Base-by-base conservation (phyloP, 2,888 invertebrate species). In the Ditylenchus weischeri region DNA sequence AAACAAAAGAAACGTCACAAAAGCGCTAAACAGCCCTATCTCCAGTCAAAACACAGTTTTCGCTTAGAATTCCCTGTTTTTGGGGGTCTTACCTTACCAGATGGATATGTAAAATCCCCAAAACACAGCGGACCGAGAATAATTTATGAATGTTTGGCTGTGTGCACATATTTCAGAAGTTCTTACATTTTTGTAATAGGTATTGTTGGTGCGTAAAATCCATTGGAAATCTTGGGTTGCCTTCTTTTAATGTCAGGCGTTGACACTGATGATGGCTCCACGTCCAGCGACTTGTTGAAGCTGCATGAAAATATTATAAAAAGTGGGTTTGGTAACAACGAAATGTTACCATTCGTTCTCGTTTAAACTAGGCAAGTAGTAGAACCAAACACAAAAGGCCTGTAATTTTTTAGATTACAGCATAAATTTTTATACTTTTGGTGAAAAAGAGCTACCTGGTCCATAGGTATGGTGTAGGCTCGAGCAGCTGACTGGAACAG, bases 401-500 rank as follows among this genome's bases (percentile, higher is more conserved):
- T 89, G 87, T 84, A 96, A 15, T 23, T 4, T 54, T 54, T n/a
- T 7, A 54, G 2, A 54, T 15, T 23, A 21, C 2, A 54, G 15
- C 13, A 10, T 43, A 10, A 43, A 43, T 43, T 43, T 15, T 29
- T 2, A 5, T 29, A 29, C 8, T 43, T 8, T 43, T 13, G 15
- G 43, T 43, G 15, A 8, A 3, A 54, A 15, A 13, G 19, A 21
- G 19, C 7, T 21, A 54, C 54, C 54, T 68, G 68, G 84, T 96
- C 93, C 74, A 89, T 88, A 48, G 88, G 88, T 73, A 96, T 88
- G 82, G 90, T 90, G 84, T 98, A 98, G 3, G 93, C 92, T 83
- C 93, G 92, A 4, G 96, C 94, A 18, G 96, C 93, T 5, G 90
- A 89, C 86, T 98, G 96, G n/a, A 95, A 87, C 68, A 98, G 86